Evolutionary conservation across 2,797 vertebrate genomes (phyloP), one percentile per base, ranked within the genome.

Genomic region (Notolepis coatsorum): DNA sequence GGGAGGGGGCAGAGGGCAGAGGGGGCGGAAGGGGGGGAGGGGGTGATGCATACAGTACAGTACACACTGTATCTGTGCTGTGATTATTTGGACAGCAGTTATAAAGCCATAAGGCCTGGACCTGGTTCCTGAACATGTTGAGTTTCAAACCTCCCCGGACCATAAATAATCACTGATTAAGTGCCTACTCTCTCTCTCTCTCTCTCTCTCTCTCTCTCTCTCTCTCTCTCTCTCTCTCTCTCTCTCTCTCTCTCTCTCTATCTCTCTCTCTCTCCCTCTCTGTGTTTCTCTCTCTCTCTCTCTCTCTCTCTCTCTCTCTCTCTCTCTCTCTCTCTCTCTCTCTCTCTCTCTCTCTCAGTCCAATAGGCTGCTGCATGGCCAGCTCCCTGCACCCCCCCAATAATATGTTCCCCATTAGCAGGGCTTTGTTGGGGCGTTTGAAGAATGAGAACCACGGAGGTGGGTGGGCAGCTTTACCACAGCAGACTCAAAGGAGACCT

Each of bases 1-100:
- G 35, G 21, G 35, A 28, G 28, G 56, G 12, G 13, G n/a, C 24
- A 33, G 23, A 27, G 55, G 53, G 49, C n/a, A n/a, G 35, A 28
- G 28, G 56, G 12, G 13, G n/a, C 24, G 28, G 23, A 27, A 51
- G 49, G 27, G 75, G 63, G 81, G 69, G 70, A 68, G 50, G 39
- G 65, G 64, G 79, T 73, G 85, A 83, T 86, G 57, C 84, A 81
- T 85, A 82, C 85, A 65, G 68, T 25, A 8, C 71, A 85, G 57
- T 82, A 81, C 84, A 82, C 85, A 65, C 68, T 25, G 10, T 74
- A 85, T 88, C 84, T 89, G 84, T 62, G 71, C 35, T 58, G 77
- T 80, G 86, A 89, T 90, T 90, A 84, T 90, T 89, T 91, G 79
- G 82, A 88, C 81, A 89, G 85, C 73, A 81, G 81, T 89, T 85